Conservation (phyloP, 2,888 invertebrate genomes). For the Rhagophthalmus giganteus region DNA sequence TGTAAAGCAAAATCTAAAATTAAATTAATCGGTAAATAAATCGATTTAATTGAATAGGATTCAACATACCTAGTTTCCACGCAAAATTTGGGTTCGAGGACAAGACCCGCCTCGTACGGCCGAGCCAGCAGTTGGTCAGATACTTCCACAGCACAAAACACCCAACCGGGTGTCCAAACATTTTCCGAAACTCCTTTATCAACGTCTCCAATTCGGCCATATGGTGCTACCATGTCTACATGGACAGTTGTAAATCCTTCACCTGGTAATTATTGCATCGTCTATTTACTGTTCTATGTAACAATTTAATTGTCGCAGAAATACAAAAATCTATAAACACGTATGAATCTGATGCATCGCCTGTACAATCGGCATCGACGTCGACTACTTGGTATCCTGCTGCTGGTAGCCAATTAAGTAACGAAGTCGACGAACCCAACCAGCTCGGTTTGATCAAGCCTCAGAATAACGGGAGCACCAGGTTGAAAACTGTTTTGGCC, state of each 20-base stretch:
- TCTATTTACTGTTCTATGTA: too few species aligned
- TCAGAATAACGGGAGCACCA: slow-evolving; percentile 10
- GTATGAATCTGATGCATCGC: slow-evolving; percentile 1
- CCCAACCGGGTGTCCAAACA: slow-evolving; percentile 35
- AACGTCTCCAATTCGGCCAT: slow-evolving; percentile 40
- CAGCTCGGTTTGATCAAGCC: slow-evolving; percentile 57
- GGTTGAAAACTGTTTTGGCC: background rate
- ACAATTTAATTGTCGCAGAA: slow-evolving; percentile 5
- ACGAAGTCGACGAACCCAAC: slow-evolving; percentile 63
- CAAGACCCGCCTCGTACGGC: slow-evolving; percentile 57
- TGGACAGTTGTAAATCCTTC: slow-evolving; percentile 42
- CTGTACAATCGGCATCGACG: slow-evolving; percentile 8
- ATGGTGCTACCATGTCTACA: slow-evolving; percentile 46
- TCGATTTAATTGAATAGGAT: too few species aligned
- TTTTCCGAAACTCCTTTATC: slow-evolving; percentile 38
- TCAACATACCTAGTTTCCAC: too few species aligned
- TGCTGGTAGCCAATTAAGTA: slow-evolving; percentile 58
- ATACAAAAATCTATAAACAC: slow-evolving; percentile 1
- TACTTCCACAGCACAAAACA: slow-evolving; percentile 15
- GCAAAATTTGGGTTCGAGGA: slow-evolving; percentile 45
- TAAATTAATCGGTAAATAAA: too few species aligned
- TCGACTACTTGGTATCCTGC: slow-evolving; percentile 57
- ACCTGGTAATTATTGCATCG: slow-evolving; percentile 12
- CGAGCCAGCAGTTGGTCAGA: slow-evolving; percentile 58
- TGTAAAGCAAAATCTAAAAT: too few species aligned